These are phyloP conservation scores for Danaus plexippus DNA, from an alignment of 1,140 invertebrate genomes.

Conservation along the genomic window DNA sequence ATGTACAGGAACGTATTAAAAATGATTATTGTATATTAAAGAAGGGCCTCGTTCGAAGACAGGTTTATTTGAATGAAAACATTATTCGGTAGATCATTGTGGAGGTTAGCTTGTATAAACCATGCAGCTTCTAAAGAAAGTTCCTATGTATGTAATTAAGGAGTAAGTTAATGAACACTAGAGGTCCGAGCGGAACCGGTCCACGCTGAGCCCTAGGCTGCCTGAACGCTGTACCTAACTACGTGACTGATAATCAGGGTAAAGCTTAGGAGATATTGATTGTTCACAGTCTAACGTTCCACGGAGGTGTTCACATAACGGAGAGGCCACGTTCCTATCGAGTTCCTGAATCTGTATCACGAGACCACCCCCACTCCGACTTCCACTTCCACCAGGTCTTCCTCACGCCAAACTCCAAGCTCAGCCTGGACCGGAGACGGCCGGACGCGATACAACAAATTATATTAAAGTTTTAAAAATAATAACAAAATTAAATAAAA, in stretches of 20 bases:
- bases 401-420: slow-evolving; percentile 36
- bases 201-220: slow-evolving; percentile 22
- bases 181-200: slow-evolving; percentile 48
- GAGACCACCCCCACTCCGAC: too few relatives aligned
- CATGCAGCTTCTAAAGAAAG: slow-evolving; percentile 72
- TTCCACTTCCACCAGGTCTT: slow-evolving; percentile 59
- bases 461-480: slow-evolving; percentile 70
- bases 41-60: slow-evolving; percentile 45
- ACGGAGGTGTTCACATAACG: not conserved
- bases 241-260: slow-evolving; percentile 52
- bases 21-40: slow-evolving; percentile 22
- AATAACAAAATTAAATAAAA: slow-evolving; percentile 57
- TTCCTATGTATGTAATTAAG: slow-evolving; percentile 72
- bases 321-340: slow-evolving; percentile 25
- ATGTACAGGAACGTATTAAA: slow-evolving; percentile 12
- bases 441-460: slow-evolving; percentile 65
- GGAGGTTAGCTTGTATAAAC: slow-evolving; percentile 71
- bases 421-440: slow-evolving; percentile 34
- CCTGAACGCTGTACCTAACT: slow-evolving; percentile 39
- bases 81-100: slow-evolving; percentile 67
- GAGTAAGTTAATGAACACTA: slow-evolving; percentile 66
- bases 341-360: slow-evolving; percentile 15
- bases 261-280: slow-evolving; percentile 24
- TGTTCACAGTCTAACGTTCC: slow-evolving; percentile 7
- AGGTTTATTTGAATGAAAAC: slow-evolving; percentile 60